A percentile compares a stretch with the other conserved stretches of the same genome.
Evolutionary conservation across 2,888 invertebrate species (phyloP).

Genomic region (Drosophila infuscata): DNA sequence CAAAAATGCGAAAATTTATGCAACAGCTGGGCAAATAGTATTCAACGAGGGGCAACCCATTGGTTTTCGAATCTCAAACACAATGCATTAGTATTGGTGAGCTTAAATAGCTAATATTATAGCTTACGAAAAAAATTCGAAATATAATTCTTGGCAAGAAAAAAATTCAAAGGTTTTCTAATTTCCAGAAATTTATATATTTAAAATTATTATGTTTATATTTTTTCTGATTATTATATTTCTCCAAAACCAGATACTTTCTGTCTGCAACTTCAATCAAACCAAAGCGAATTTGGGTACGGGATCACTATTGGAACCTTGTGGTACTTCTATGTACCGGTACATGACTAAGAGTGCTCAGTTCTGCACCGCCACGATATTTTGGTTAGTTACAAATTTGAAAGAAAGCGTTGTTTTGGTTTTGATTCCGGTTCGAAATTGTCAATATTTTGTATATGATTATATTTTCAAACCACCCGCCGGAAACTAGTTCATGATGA

Average conservation of each 20-base stretch:
- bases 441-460: not conserved
- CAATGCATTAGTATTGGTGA: not conserved
- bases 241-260: not conserved
- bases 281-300: not conserved
- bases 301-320: not conserved
- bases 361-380: no score
- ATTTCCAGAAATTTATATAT: not conserved
- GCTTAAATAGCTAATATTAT: not conserved
- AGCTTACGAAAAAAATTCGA: not conserved
- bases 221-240: not conserved
- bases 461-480: constrained; percentile 16
- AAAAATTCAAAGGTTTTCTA: not conserved
- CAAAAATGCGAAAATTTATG: constrained; percentile 74
- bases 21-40: constrained; percentile 70
- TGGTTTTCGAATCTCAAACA: not conserved
- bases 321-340: no score
- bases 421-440: not conserved
- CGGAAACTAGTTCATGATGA: constrained; percentile 35
- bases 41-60: constrained; percentile 54
- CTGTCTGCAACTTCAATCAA: not conserved
- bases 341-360: no score
- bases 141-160: not conserved
- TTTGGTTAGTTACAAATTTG: no score
- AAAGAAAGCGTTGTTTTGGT: no score
- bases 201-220: no score